These are phyloP conservation scores for Stegastes partitus DNA, from an alignment of 2,113 vertebrate species.

Conservation along the genomic window DNA sequence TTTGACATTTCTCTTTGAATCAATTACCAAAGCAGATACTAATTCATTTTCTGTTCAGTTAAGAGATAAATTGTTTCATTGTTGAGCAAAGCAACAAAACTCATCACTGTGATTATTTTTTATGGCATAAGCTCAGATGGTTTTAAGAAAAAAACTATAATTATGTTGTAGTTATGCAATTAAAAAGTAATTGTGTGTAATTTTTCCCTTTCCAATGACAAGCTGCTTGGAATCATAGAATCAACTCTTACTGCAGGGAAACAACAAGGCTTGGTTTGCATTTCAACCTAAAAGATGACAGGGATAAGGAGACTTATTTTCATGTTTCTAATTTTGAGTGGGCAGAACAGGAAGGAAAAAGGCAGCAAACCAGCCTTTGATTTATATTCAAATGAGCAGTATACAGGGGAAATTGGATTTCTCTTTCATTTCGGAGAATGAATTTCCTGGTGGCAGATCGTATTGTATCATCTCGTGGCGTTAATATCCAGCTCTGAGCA, in stretches of 20 bases:
- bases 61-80: too few relatives aligned
- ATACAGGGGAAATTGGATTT: conserved; percentile 77
- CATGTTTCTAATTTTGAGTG: conserved; percentile 49
- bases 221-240: background rate
- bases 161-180: too few relatives aligned
- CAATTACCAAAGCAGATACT: too few relatives aligned
- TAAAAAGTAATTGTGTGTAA: too few relatives aligned
- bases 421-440: conserved; percentile 74
- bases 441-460: conserved; percentile 69
- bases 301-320: conserved; percentile 48
- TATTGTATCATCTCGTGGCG: conserved; percentile 59
- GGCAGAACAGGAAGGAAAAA: conserved; percentile 49
- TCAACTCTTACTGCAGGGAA: background rate
- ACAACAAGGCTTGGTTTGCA: background rate
- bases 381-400: conserved; percentile 79
- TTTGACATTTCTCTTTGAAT: too few relatives aligned
- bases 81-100: too few relatives aligned
- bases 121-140: too few relatives aligned
- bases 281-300: conserved; percentile 20
- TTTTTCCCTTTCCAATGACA: background rate
- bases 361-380: conserved; percentile 57
- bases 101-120: too few relatives aligned
- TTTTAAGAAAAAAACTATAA: too few relatives aligned
- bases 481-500: conserved; percentile 71
- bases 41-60: too few relatives aligned